Base-by-base conservation (phyloP, 2,888 invertebrate species). In the Mamestra brassicae region DNA sequence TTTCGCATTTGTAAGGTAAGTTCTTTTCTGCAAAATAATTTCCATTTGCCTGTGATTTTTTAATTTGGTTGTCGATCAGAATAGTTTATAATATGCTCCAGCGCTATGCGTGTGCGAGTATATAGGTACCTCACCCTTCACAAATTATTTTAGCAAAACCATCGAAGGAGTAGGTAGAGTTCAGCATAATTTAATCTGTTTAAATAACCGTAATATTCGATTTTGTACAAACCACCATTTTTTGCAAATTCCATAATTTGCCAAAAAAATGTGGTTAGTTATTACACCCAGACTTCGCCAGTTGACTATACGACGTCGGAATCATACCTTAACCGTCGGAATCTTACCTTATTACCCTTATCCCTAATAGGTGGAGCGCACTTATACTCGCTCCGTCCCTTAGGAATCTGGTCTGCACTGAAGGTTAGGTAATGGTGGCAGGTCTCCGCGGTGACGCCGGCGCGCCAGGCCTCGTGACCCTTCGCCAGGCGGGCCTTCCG, bases 371-470 rank as follows among this genome's bases (percentile, higher is more conserved):
- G 98, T 4, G 98, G 98, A 74, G 97, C 97, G 81, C 98, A 98
- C 89, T 98, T 98, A 87, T 96, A 98, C 89, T 98, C 97, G 50
- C 98, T 98, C 42, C 95, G 97, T 5, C 97, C 97, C 54, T 97
- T 95, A 6, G 97, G 97, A 50, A 98, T 97, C 71, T 97, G 95
- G 85, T 98, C 97, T 0, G 98, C 97, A 61, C 95, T 94, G 50
- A 98, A 93, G 0, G 97, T 95, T 45, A 98, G 93, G 90, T 98
- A 98, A 90, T 98, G 98, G 84, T 97, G 97, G 89, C 98, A 98
- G 1, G 98, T 98, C 92, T 98, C 98, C 0, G 97, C 97, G 0
- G 97, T 97, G 75, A 98, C 93, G 0, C 97, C 97, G 0, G 95
- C 96, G 6, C 97, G 97, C 88, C 95, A 96, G 1, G 89, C 92